Base-by-base conservation (phyloP, 2,113 vertebrate genomes). In the Scopus umbretta region DNA sequence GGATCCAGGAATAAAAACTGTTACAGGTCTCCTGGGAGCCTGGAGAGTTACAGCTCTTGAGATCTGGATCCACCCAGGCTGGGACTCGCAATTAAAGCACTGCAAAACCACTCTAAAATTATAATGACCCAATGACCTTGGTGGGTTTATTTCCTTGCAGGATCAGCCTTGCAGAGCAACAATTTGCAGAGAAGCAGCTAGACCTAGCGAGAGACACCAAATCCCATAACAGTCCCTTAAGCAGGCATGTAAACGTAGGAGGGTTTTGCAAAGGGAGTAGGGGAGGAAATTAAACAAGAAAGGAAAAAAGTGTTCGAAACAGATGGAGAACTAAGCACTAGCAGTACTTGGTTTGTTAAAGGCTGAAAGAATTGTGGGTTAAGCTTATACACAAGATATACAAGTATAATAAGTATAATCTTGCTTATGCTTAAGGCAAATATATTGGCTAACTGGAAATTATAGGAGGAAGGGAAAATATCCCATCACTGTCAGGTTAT, bases 211-310 rank as follows among this genome's bases (percentile, higher is more conserved):
- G 50, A 63, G 61, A 25, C 40, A 13, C 53, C 8, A 12, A 45
- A 47, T 9, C 52, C 76, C 7, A 2, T 10, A 20, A 23, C 2
- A 4, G 67, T 27, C 34, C 76, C 67, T 34, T 25, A 13, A 34
- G 23, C 6, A 3, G 42, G 23, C 7, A 1, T 5, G n/a, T 7
- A n/a, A 47, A 18, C 2, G 5, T 3, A 21, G 68, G 42, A 50
- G 47, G 61, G 6, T 15, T 12, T 43, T n/a, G 32, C 21, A n/a
- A 16, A n/a, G 26, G 16, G 34, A 4, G 13, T 5, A 38, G 27
- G 23, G 43, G 8, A 20, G 14, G 67, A 42, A 66, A 42, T 56
- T 17, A 16, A 42, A n/a, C 20, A 43, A n/a, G 27, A 19, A 36
- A 78, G 53, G 52, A 38, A 68, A 62, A 32, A 50, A 9, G n/a